Evolutionary conservation across 2,113 vertebrate species (phyloP), one percentile per base, ranked within the genome.

Genomic region (Syrmaticus mikado): DNA sequence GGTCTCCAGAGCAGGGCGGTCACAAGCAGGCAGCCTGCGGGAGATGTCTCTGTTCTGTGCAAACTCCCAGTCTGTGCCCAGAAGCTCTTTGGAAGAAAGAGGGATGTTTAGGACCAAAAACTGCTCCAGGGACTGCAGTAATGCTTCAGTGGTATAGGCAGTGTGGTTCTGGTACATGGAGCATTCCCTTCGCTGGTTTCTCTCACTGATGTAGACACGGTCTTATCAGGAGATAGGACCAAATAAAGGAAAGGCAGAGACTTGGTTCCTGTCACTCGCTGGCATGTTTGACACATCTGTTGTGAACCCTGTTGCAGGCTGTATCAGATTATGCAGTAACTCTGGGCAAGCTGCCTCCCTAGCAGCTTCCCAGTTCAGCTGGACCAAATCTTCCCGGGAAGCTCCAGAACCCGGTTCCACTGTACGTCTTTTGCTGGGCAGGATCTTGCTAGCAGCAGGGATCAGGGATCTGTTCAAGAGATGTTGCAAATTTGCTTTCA

Each of bases 381-480:
- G 89, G 94, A 94, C 86, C 83, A 95, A 87, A 85, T 72, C 89
- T 95, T 81, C 87, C 65, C 81, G 90, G 85, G 93, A 97, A 96
- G 92, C 40, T 77, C 96, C 97, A 97, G 87, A 89, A 91, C 95
- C 60, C 95, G 89, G 96, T 94, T 94, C 96, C 96, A 95, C 91
- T 96, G 89, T 94, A 95, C 96, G 92, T 94, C 74, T 92, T 88
- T 62, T 95, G 52, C 95, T 72, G 93, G 93, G 89, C 91, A 94
- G 95, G 95, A 92, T 94, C 92, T 97, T 97, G 92, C 88, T 96
- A 43, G 96, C 97, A 92, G 73, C 27, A 4, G 91, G 77, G 87
- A 84, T 95, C 38, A 38, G 38, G 38, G 38, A 38, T 38, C 38
- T 38, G 91, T 97, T 94, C 92, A 93, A 89, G 91, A 82, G 45